These are phyloP conservation scores for Drosophila busckii DNA, from an alignment of 1,140 invertebrate genomes.

Conservation along the genomic window DNA sequence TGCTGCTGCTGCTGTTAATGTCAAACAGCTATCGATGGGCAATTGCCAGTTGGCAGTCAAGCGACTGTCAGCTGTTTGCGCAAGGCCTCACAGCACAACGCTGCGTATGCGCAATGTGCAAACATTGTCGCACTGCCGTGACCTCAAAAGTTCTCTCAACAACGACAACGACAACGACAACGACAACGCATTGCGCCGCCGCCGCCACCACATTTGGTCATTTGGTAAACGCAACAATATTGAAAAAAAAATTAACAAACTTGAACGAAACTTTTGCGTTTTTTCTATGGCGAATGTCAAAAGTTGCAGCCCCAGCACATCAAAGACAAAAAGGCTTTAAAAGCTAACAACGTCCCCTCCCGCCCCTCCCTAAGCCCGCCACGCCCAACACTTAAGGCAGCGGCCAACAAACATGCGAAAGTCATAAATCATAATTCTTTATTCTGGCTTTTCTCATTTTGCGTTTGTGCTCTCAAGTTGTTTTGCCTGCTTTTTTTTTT, in stretches of 20 bases:
- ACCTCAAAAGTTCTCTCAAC: conserved; percentile 48
- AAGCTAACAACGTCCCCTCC: conserved; percentile 22
- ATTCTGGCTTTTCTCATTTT: conserved; percentile 39
- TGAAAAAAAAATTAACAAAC: conserved; percentile 1
- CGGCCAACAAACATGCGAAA: conserved; percentile 56
- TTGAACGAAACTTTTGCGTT: conserved; percentile 38
- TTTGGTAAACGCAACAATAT: conserved; percentile 12
- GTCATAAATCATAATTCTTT: conserved; percentile 75
- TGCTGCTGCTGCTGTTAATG: conserved; percentile 1
- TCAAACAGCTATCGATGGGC: conserved; percentile 19
- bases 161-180: neutral
- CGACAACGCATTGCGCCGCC: conserved; percentile 44
- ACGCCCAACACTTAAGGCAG: neutral
- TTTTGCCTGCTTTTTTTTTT: conserved; percentile 28
- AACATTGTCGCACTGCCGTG: conserved; percentile 28
- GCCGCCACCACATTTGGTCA: conserved; percentile 61
- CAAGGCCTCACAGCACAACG: conserved; percentile 16
- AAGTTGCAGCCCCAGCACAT: conserved; percentile 35
- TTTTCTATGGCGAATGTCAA: conserved; percentile 51
- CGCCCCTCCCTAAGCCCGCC: neutral
- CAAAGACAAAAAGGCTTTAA: conserved; percentile 43
- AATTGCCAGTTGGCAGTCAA: conserved; percentile 15
- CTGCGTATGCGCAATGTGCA: conserved; percentile 50
- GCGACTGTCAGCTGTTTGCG: conserved; percentile 27
- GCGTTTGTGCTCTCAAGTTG: conserved; percentile 30